Percentiles rank a stretch among this genome's conserved stretches.
Conservation (phyloP, 1,140 invertebrate species). For the Akabosia matsudoensis region DNA sequence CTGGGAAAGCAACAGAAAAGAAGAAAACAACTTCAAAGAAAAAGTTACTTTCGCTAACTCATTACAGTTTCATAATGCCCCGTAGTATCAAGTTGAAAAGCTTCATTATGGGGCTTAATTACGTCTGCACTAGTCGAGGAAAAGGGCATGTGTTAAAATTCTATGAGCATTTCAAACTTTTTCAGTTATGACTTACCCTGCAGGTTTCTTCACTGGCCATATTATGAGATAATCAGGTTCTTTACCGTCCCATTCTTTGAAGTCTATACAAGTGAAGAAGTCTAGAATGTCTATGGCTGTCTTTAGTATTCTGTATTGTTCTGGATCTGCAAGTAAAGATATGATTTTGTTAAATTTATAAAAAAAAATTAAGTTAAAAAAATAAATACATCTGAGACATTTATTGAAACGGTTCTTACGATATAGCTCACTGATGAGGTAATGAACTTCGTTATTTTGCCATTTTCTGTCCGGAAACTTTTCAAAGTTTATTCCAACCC, state of each 20-base stretch:
- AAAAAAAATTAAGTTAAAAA: neutral
- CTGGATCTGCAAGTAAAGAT: conserved; percentile 54
- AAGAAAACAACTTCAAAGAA: too few relatives aligned
- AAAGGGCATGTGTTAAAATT: neutral
- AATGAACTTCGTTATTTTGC: conserved; percentile 60
- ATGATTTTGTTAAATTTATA: too few relatives aligned
- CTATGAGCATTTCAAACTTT: too few relatives aligned
- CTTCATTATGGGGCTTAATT: too few relatives aligned
- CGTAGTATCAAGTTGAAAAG: neutral
- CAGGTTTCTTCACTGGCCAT: conserved; percentile 64
- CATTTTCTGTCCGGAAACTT: conserved; percentile 64
- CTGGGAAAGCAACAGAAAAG: conserved; percentile 51
- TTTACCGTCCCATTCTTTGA: conserved; percentile 62
- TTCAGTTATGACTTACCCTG: conserved; percentile 54
- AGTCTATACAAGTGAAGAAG: conserved; percentile 62
- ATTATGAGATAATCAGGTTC: conserved; percentile 61
- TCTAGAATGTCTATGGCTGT: conserved; percentile 60
- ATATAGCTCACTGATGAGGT: conserved; percentile 61
- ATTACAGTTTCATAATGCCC: too few relatives aligned
- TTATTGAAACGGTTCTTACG: conserved; percentile 51
- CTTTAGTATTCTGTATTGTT: conserved; percentile 59
- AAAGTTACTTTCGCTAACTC: neutral
- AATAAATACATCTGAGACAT: too few relatives aligned
- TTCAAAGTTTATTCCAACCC: conserved; percentile 63
- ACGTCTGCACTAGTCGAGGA: too few relatives aligned